Evolutionary conservation across 2,113 vertebrate species (phyloP).

Genomic region (Varanus komodoensis): DNA sequence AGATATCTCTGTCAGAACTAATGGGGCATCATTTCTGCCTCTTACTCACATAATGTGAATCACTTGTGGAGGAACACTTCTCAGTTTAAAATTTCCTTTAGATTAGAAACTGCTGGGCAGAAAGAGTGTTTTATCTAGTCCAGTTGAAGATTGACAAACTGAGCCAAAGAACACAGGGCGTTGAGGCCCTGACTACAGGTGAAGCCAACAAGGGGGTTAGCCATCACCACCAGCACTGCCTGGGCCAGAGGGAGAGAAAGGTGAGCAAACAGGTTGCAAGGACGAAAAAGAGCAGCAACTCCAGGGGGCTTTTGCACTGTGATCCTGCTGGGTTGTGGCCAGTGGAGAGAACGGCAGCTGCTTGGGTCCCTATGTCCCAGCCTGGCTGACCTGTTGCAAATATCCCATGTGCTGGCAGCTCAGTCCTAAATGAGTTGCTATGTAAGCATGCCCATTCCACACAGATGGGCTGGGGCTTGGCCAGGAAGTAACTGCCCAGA

Average conservation of each 20-base stretch:
- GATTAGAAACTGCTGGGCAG: neutral
- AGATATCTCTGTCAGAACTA: neutral
- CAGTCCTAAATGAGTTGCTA: neutral
- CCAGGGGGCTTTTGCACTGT: too few relatives aligned
- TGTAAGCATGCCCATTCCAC: neutral
- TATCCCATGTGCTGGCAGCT: neutral
- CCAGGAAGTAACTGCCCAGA: neutral
- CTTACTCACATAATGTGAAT: too few relatives aligned
- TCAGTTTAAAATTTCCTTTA: neutral
- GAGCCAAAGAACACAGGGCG: neutral
- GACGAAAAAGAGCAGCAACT: too few relatives aligned
- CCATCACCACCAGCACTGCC: neutral
- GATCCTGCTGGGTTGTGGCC: too few relatives aligned
- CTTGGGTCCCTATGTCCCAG: too few relatives aligned
- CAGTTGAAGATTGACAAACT: neutral
- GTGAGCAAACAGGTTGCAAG: too few relatives aligned
- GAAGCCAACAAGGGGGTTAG: neutral
- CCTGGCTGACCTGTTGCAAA: neutral
- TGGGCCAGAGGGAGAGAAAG: too few relatives aligned
- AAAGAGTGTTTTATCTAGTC: neutral
- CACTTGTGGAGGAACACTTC: neutral
- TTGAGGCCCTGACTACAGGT: neutral
- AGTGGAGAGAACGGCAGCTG: too few relatives aligned
- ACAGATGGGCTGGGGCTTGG: neutral
- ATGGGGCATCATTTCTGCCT: neutral